Conservation (phyloP, 30 jellyfish, hydroid and myxozoan genomes). For the Mastigias papua region DNA sequence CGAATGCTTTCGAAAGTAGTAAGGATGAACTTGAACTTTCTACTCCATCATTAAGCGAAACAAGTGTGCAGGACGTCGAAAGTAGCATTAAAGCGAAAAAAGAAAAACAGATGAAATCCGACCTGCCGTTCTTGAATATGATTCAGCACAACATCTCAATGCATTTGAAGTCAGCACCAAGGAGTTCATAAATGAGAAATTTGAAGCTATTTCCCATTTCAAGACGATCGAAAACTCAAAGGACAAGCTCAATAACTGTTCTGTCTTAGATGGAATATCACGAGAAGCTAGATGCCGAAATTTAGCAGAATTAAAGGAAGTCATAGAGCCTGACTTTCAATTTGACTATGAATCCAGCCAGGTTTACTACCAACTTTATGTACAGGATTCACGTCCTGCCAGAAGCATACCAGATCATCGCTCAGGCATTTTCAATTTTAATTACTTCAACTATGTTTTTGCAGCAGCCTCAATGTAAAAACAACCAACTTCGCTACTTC, state of each 20-base stretch:
- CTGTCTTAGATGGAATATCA: neutral
- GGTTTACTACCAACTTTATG: constrained; percentile 26
- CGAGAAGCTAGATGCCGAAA: constrained; percentile 38
- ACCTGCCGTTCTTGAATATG: neutral
- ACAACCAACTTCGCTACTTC: constrained; percentile 44
- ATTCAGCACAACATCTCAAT: no score
- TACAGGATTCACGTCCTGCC: constrained; percentile 19
- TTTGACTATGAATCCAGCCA: constrained; percentile 12
- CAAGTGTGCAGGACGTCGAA: constrained; percentile 4
- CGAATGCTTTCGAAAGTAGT: neutral
- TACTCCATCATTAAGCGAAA: neutral
- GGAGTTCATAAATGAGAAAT: no score
- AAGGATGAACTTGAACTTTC: neutral
- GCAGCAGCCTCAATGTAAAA: constrained; percentile 58
- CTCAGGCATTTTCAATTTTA: neutral
- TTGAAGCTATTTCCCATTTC: neutral
- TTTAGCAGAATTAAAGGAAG: constrained; percentile 12
- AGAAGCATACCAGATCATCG: neutral
- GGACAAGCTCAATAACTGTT: neutral
- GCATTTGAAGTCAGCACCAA: no score
- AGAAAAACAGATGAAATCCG: neutral
- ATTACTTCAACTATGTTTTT: constrained; percentile 14
- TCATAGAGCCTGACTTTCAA: no score
- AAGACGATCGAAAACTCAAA: neutral
- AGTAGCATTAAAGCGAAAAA: neutral